Conservation (phyloP, 2,888 invertebrate genomes). For the Oscheius sp. region DNA sequence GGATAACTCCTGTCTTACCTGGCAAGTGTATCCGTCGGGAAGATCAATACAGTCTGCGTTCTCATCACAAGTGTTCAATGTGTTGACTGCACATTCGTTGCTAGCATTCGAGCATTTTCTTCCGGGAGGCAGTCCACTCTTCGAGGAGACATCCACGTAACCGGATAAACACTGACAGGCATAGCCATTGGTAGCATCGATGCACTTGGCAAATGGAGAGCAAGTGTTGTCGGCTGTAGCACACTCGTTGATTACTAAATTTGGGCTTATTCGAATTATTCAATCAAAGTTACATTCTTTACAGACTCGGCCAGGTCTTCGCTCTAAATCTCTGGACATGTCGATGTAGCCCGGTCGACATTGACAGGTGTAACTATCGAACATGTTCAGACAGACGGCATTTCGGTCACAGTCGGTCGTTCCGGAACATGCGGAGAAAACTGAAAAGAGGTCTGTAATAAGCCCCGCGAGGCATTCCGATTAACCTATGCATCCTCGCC, state of each 20-base stretch:
- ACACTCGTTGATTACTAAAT: constrained; percentile 73
- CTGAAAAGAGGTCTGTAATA: constrained; percentile 34
- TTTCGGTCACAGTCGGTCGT: constrained; percentile 65
- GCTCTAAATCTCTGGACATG: constrained; percentile 67
- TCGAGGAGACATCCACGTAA: constrained; percentile 72
- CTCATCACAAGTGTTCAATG: constrained; percentile 72
- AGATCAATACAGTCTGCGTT: constrained; percentile 73
- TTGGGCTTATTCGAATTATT: neutral
- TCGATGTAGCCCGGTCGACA: constrained; percentile 71
- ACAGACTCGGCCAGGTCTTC: constrained; percentile 68
- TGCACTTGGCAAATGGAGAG: constrained; percentile 70
- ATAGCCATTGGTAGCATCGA: constrained; percentile 72
- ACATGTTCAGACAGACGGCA: constrained; percentile 72
- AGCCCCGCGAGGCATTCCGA: neutral
- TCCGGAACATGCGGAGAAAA: constrained; percentile 66
- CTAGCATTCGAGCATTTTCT: constrained; percentile 69
- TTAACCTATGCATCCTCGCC: constrained; percentile 4
- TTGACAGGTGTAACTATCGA: constrained; percentile 71
- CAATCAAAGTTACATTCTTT: constrained; percentile 68
- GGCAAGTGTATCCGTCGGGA: constrained; percentile 72
- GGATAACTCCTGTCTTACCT: constrained; percentile 28
- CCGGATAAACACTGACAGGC: constrained; percentile 65
- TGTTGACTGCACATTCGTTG: constrained; percentile 70
- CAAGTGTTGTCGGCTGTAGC: constrained; percentile 70
- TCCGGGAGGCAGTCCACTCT: constrained; percentile 67